Conservation (phyloP, 1,140 invertebrate genomes). For the Phenacoccus solenopsis region DNA sequence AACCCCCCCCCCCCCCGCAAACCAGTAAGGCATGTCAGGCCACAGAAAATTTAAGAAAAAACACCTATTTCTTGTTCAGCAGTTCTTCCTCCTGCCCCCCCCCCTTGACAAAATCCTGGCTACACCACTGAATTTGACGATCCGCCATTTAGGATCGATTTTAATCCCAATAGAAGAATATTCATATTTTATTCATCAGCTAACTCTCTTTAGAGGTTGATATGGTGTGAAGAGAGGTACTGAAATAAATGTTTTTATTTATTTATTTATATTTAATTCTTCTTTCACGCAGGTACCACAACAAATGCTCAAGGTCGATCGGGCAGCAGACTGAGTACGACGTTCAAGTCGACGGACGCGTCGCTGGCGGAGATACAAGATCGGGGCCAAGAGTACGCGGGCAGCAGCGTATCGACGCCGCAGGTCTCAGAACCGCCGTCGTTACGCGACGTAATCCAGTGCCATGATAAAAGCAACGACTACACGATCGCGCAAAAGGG, state of each 20-base stretch:
- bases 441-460: slow-evolving; percentile 41
- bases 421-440: slow-evolving; percentile 14
- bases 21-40: too few relatives aligned
- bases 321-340: not conserved
- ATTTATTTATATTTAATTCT: not conserved
- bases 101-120: too few relatives aligned
- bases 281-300: not conserved
- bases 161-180: too few relatives aligned
- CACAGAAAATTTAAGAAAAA: too few relatives aligned
- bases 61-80: too few relatives aligned
- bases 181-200: too few relatives aligned
- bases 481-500: slow-evolving; percentile 59
- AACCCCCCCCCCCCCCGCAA: too few relatives aligned
- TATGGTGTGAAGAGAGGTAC: too few relatives aligned
- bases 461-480: slow-evolving; percentile 48
- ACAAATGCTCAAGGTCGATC: slow-evolving; percentile 7
- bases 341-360: not conserved
- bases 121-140: too few relatives aligned
- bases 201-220: too few relatives aligned
- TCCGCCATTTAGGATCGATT: too few relatives aligned
- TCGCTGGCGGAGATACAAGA: not conserved
- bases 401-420: slow-evolving; percentile 9
- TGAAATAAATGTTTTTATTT: not conserved
- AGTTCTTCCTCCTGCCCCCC: too few relatives aligned
- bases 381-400: not conserved